These are phyloP conservation scores for Diadromus collaris DNA, from an alignment of 2,888 invertebrate genomes.

Conservation along the genomic window DNA sequence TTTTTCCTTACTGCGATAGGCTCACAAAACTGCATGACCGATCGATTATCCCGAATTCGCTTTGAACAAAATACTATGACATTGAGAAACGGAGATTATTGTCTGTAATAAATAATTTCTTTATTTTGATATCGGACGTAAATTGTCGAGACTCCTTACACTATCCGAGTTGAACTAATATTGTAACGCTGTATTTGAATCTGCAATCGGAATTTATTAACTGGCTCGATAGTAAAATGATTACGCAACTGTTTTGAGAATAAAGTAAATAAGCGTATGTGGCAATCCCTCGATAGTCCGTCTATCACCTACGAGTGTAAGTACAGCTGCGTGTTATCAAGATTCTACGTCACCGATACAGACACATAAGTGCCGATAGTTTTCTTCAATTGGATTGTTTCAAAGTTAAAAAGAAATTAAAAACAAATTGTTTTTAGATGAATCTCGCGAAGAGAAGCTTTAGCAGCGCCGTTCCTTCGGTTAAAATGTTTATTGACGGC, in stretches of 20 bases:
- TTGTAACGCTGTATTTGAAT: constrained; percentile 36
- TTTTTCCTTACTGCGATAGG: too few species aligned
- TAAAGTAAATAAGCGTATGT: constrained; percentile 46
- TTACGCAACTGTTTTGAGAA: constrained; percentile 48
- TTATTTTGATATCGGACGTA: neutral
- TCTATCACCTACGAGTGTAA: neutral
- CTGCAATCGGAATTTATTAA: constrained; percentile 38
- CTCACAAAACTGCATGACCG: constrained; percentile 13
- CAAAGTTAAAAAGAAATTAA: neutral
- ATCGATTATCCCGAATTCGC: neutral
- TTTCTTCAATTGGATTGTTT: neutral
- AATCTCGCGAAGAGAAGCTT: constrained; percentile 79
- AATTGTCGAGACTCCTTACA: neutral
- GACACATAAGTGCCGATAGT: neutral
- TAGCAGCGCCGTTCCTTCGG: constrained; percentile 85
- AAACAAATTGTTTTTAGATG: constrained; percentile 59
- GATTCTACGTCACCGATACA: neutral
- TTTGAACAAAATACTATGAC: neutral
- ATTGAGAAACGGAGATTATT: neutral
- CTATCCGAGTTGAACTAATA: neutral
- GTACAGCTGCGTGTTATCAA: constrained; percentile 9
- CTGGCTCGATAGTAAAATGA: constrained; percentile 44
- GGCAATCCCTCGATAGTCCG: constrained; percentile 15
- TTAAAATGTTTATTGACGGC: constrained; percentile 98
- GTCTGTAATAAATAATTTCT: neutral